phyloP scores from a whole-genome alignment of 2,888 invertebrate species.

The Yponomeuta evonymella region DNA sequence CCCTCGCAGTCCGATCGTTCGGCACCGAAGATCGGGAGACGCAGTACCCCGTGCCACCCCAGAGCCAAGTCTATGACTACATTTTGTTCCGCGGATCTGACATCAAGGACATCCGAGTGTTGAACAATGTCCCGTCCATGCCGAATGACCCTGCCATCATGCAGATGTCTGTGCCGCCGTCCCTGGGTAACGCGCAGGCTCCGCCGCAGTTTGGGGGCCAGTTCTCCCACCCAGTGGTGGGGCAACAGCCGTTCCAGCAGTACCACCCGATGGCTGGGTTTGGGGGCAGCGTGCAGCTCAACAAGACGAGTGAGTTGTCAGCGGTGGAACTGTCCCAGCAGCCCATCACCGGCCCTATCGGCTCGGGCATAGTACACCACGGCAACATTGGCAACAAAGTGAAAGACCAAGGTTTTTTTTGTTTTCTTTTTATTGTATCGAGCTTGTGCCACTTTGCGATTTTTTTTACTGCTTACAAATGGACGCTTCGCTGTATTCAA shows the following conservation, averaged over 20 bases:
- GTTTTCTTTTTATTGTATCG: conserved; percentile 38
- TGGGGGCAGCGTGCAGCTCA: conserved; percentile 64
- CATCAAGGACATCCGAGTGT: conserved; percentile 98
- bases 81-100: conserved; percentile 98
- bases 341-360: conserved; percentile 58
- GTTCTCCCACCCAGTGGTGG: conserved; percentile 84
- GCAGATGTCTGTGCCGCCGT: conserved; percentile 87
- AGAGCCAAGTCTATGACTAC: conserved; percentile 98
- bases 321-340: conserved; percentile 59
- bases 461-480: conserved; percentile 42
- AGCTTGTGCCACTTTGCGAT: conserved; percentile 66
- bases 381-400: conserved; percentile 67
- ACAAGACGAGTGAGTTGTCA: conserved; percentile 75
- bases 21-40: conserved; percentile 99
- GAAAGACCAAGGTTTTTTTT: conserved; percentile 73
- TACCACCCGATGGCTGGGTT: conserved; percentile 74
- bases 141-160: conserved; percentile 99
- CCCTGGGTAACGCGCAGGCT: conserved; percentile 76
- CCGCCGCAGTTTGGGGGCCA: conserved; percentile 79
- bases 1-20: conserved; percentile 93
- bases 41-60: conserved; percentile 95
- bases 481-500: conserved; percentile 22
- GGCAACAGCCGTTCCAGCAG: conserved; percentile 68
- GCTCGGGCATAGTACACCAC: conserved; percentile 65
- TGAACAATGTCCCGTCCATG: conserved; percentile 89